phyloP scores from a whole-genome alignment of 2,113 vertebrate genomes.

The Calyptomena viridis region DNA sequence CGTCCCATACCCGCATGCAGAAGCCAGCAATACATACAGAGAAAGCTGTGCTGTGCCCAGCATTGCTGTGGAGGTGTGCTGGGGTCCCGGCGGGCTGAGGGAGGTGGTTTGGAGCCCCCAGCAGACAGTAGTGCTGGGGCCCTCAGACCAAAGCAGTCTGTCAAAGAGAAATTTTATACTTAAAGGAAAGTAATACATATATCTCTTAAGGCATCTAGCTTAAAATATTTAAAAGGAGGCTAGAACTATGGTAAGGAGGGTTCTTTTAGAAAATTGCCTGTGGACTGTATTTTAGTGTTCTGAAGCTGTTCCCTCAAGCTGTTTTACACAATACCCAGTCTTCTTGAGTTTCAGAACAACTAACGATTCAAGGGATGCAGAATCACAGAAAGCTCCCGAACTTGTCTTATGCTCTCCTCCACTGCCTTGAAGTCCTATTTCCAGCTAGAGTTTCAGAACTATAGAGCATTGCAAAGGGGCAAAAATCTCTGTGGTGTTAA shows the following conservation, averaged over 20 bases:
- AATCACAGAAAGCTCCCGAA: conserved; percentile 43
- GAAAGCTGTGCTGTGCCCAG: background rate
- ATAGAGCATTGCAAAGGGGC: background rate
- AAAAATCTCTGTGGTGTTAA: background rate
- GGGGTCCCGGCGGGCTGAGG: background rate
- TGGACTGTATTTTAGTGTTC: conserved; percentile 52
- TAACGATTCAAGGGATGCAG: conserved; percentile 22
- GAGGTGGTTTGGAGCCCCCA: background rate
- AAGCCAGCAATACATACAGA: background rate
- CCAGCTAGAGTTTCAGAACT: conserved; percentile 14
- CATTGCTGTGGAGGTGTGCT: rapidly evolving
- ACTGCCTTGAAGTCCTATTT: conserved; percentile 36
- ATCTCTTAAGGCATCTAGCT: conserved; percentile 40
- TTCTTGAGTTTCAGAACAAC: conserved; percentile 46
- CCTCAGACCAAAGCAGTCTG: background rate
- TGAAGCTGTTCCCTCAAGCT: conserved; percentile 48
- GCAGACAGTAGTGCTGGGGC: background rate
- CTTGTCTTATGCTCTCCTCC: background rate
- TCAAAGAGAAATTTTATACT: background rate
- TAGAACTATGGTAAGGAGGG: background rate
- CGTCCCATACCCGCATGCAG: background rate
- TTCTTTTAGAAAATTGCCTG: conserved; percentile 34
- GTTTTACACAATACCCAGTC: conserved; percentile 46
- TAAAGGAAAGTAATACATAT: background rate
- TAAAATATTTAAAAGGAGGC: conserved; percentile 50